Base-by-base conservation (phyloP, 2,113 vertebrate species). In the Barnardius zonarius region DNA sequence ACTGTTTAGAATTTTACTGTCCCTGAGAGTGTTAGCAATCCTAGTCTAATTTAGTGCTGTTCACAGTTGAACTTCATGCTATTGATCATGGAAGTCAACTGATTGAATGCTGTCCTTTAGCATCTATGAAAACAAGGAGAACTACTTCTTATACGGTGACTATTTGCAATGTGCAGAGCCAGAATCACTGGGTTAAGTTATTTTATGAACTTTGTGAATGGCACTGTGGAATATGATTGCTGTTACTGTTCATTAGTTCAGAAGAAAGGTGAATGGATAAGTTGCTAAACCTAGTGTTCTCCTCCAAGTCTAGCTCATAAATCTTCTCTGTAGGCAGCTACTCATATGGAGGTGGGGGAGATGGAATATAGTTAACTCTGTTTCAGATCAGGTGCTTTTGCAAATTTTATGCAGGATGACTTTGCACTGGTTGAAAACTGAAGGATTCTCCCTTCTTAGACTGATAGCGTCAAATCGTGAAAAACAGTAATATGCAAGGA, bases 201-300 rank as follows among this genome's bases (percentile, higher is more conserved):
- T 37, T 92, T 75, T 57, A 74, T 66, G 12, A 79, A 76, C 39
- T 93, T 92, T 68, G 18, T 63, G 59, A 79, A 30, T 69, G 20
- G 66, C 52, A 63, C 86, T 82, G 54, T 80, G 43, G 48, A 75
- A 75, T 86, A 9, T 27, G 63, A 67, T 78, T 76, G 51, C 64
- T 86, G 5, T 93, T 95, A 54, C 89, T 95, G 57, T 76, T 79
- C 22, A 33, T 81, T 93, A 70, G 52, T 82, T 96, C 66, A 86
- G 20, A 84, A 54, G 44, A 78, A 92, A 76, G 68, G 51, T 33
- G 41, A 78, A 74, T 62, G 78, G 70, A 44, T 82, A 92, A 86
- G 27, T 43, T 59, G 46, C 48, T 84, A 66, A 93, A 90, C 81
- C 49, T 10, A 20, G 43, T 49, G 70, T 80, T 92, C 17, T 73